These are phyloP conservation scores for Agrochola litura DNA, from an alignment of 2,888 invertebrate genomes.

Conservation along the genomic window DNA sequence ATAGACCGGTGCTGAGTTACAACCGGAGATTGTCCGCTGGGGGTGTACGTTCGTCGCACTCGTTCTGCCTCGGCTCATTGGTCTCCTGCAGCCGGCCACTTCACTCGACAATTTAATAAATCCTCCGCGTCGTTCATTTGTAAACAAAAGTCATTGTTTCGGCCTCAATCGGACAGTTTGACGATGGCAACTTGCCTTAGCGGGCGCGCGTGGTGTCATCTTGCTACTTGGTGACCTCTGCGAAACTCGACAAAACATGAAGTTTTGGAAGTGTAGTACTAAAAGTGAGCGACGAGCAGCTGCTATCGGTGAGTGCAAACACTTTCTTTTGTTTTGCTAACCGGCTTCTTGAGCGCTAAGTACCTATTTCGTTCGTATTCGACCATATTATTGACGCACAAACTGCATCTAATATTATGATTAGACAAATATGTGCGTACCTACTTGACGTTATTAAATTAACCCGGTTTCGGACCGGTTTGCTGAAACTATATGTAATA, in stretches of 20 bases:
- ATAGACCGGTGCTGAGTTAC: constrained; percentile 67
- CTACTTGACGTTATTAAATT: constrained; percentile 65
- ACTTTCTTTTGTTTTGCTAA: constrained; percentile 38
- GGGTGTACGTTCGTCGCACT: constrained; percentile 83
- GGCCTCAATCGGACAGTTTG: constrained; percentile 84
- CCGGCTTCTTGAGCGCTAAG: not conserved
- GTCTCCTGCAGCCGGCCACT: constrained; percentile 78
- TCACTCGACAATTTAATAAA: constrained; percentile 86
- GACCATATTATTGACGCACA: constrained; percentile 23
- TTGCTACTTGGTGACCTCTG: constrained; percentile 71
- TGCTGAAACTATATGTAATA: constrained; percentile 68
- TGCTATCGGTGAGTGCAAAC: constrained; percentile 76
- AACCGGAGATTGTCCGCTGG: constrained; percentile 70
- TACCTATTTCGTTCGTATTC: constrained; percentile 2
- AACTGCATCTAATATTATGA: constrained; percentile 18
- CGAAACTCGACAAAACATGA: constrained; percentile 75
- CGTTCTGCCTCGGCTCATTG: constrained; percentile 81
- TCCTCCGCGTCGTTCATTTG: constrained; percentile 84
- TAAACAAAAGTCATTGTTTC: constrained; percentile 90
- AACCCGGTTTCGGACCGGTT: constrained; percentile 68
- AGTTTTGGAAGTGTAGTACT: constrained; percentile 87
- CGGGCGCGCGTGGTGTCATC: constrained; percentile 81
- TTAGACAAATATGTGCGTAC: constrained; percentile 20
- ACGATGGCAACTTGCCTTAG: constrained; percentile 83
- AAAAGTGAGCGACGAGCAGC: constrained; percentile 79